Conservation (phyloP, 2,113 vertebrate species). For the Oreochromis spilurus region DNA sequence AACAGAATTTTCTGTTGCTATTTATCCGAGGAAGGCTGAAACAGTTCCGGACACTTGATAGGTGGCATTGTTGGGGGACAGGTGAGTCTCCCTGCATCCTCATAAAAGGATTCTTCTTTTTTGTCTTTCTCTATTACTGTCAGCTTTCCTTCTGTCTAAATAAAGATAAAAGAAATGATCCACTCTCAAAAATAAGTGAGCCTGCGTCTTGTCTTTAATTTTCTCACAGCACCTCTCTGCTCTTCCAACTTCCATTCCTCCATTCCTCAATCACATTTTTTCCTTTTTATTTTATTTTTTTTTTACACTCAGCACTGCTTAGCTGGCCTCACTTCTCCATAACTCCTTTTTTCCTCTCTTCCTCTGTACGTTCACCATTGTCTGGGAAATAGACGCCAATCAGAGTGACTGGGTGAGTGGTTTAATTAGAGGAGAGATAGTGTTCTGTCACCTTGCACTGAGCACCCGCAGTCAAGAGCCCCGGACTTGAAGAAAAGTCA, state of each 20-base stretch:
- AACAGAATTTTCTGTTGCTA: not conserved
- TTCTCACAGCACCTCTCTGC: not conserved
- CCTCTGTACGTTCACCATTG: conserved; percentile 1
- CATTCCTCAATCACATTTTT: not conserved
- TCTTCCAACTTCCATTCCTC: not conserved
- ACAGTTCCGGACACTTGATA: not conserved
- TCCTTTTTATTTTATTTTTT: not conserved
- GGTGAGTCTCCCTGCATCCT: not conserved
- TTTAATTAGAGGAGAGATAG: conserved; percentile 55
- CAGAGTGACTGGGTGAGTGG: conserved; percentile 27
- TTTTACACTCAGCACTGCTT: not conserved
- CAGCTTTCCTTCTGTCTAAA: not conserved
- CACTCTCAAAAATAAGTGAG: not conserved
- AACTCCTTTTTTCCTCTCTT: not conserved
- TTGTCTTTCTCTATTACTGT: not conserved
- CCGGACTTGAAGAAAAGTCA: conserved; percentile 18
- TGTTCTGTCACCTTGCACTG: conserved; percentile 41
- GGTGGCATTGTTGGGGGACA: not conserved
- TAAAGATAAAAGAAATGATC: conserved; percentile 14
- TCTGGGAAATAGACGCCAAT: conserved; percentile 44
- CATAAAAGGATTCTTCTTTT: not conserved
- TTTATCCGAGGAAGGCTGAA: not conserved
- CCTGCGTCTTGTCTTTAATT: not conserved
- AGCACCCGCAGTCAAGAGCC: conserved; percentile 45
- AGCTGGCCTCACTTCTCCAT: not conserved